phyloP scores from a whole-genome alignment of 2,888 invertebrate genomes.

The Cephonodes hylas region DNA sequence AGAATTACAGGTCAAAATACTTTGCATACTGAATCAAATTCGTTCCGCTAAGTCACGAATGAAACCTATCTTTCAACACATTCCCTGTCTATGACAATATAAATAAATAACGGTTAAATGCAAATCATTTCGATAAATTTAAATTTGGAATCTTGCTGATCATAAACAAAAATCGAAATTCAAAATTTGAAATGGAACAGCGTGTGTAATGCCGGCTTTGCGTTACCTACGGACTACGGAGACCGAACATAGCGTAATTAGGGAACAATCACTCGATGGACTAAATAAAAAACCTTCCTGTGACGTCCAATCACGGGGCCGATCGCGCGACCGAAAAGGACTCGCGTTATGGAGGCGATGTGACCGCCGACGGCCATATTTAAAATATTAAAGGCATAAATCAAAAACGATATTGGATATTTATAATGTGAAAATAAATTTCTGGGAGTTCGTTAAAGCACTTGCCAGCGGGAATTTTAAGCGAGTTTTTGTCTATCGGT shows the following conservation, averaged over 20 bases:
- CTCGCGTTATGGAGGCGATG: slow-evolving; percentile 43
- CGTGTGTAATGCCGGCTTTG: slow-evolving; percentile 34
- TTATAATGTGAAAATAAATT: slow-evolving; percentile 63
- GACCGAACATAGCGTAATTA: slow-evolving; percentile 65
- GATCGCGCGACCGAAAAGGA: slow-evolving; percentile 51
- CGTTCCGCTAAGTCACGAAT: not conserved
- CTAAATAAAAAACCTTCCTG: slow-evolving; percentile 51
- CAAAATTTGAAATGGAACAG: slow-evolving; percentile 41
- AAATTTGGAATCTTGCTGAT: not conserved
- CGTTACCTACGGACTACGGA: slow-evolving; percentile 51
- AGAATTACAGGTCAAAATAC: not conserved
- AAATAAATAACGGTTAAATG: not conserved
- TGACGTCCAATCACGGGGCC: slow-evolving; percentile 62
- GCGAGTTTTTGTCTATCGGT: slow-evolving; percentile 40
- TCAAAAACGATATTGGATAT: slow-evolving; percentile 72
- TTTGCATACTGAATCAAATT: not conserved
- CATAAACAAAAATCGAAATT: slow-evolving; percentile 6
- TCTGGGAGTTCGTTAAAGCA: slow-evolving; percentile 44
- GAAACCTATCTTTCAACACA: not conserved
- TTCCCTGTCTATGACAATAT: not conserved
- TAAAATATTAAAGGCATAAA: slow-evolving; percentile 75
- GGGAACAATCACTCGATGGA: slow-evolving; percentile 51
- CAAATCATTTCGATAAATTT: not conserved
- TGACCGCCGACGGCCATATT: slow-evolving; percentile 71
- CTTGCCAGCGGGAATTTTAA: slow-evolving; percentile 33